Evolutionary conservation across 1,140 invertebrate species (phyloP).

Genomic region (Prorops nasuta): DNA sequence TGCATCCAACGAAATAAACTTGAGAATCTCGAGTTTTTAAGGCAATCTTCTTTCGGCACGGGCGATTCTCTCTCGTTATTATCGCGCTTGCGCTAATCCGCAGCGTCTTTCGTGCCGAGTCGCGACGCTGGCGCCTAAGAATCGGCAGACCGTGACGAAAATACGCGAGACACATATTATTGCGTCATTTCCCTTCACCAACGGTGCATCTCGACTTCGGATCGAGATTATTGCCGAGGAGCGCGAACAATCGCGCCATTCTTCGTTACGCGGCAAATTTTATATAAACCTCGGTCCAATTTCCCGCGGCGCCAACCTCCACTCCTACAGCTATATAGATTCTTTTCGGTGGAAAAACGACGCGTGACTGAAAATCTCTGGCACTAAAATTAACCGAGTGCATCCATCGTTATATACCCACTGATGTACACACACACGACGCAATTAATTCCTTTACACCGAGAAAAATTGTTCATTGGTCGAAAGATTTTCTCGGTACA

Average conservation of each 20-base stretch:
- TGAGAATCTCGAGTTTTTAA: too few relatives aligned
- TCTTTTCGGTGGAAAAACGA: neutral
- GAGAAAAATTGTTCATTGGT: too few relatives aligned
- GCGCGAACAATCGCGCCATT: conserved; percentile 20
- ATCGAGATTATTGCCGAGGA: conserved; percentile 29
- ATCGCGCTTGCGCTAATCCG: conserved; percentile 3
- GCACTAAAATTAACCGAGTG: neutral
- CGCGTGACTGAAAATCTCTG: neutral
- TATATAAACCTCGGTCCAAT: conserved; percentile 11
- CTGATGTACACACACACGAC: too few relatives aligned
- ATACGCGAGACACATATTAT: conserved; percentile 39
- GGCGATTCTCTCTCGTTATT: conserved; percentile 2
- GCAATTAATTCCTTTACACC: too few relatives aligned
- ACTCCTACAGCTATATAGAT: neutral
- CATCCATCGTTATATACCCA: too few relatives aligned
- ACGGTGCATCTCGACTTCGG: conserved; percentile 36
- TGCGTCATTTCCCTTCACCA: conserved; percentile 18
- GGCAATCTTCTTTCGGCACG: too few relatives aligned
- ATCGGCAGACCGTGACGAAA: conserved; percentile 34
- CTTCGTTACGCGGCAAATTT: conserved; percentile 16
- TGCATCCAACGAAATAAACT: too few relatives aligned
- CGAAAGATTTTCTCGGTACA: too few relatives aligned
- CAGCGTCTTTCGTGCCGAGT: conserved; percentile 8
- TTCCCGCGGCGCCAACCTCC: conserved; percentile 6
- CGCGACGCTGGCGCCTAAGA: conserved; percentile 24